A percentile compares a stretch with the other conserved stretches of the same genome.
Evolutionary conservation across 2,888 invertebrate species (phyloP).

Genomic region (Caenorhabditis afra): DNA sequence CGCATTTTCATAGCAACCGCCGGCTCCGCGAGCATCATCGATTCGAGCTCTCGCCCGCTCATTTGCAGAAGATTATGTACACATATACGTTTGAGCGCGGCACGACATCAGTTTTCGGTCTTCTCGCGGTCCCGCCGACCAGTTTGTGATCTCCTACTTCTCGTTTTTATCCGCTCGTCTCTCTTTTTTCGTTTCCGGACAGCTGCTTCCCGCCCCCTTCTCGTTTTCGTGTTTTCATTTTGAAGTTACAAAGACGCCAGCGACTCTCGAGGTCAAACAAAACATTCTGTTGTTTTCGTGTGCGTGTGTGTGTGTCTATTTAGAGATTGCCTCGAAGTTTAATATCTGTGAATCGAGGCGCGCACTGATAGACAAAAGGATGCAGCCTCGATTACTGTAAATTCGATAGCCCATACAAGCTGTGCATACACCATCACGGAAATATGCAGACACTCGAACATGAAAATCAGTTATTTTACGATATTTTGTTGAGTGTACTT

Average conservation of each 20-base stretch:
- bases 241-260: background rate
- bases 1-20: conserved; percentile 45
- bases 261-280: too few species aligned
- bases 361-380: too few species aligned
- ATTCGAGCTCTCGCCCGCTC: conserved; percentile 5
- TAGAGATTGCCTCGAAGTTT: too few species aligned
- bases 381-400: too few species aligned
- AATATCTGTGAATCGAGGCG: too few species aligned
- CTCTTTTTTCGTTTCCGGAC: conserved; percentile 6
- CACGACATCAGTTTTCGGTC: conserved; percentile 32
- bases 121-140: conserved; percentile 8
- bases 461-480: too few species aligned
- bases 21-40: conserved; percentile 10
- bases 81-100: conserved; percentile 15
- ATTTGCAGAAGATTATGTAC: conserved; percentile 28
- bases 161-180: conserved; percentile 7
- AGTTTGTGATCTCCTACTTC: conserved; percentile 35
- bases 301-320: too few species aligned
- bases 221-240: background rate
- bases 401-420: too few species aligned
- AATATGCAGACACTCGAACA: too few species aligned
- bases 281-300: too few species aligned
- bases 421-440: too few species aligned
- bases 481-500: too few species aligned
- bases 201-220: background rate